Evolutionary conservation across 2,113 vertebrate species (phyloP).

Genomic region (Microtus richardsoni): DNA sequence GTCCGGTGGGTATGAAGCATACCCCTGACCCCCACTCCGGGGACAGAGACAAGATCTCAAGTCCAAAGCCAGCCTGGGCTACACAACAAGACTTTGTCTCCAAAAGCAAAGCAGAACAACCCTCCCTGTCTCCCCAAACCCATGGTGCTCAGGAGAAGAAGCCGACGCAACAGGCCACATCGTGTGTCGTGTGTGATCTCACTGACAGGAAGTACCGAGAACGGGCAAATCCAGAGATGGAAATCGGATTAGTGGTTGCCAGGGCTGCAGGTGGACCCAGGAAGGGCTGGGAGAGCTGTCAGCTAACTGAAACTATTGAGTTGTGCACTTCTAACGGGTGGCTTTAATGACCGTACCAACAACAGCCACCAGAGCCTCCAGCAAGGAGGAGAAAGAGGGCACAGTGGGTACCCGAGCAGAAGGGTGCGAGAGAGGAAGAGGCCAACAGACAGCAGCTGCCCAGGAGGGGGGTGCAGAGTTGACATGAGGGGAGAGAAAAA

Average conservation of each 20-base stretch:
- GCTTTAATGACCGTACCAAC: not conserved
- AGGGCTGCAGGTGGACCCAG: not conserved
- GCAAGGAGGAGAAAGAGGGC: no score
- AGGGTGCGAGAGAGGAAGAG: not conserved
- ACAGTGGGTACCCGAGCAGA: not conserved
- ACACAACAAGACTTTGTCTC: not conserved
- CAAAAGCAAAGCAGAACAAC: not conserved
- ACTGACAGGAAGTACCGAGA: rapidly evolving
- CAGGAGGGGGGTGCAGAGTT: not conserved
- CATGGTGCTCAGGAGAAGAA: not conserved
- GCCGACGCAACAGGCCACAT: not conserved
- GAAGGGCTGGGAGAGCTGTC: not conserved
- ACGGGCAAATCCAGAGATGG: not conserved
- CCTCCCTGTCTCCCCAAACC: not conserved
- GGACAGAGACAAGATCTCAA: not conserved
- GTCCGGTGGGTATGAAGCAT: no score
- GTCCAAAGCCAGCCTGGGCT: not conserved
- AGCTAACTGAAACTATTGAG: not conserved
- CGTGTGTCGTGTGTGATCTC: not conserved
- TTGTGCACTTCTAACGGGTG: not conserved
- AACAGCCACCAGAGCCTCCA: not conserved
- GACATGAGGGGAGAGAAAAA: not conserved
- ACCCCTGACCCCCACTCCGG: not conserved
- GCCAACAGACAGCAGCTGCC: not conserved
- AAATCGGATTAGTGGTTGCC: not conserved